phyloP scores from a whole-genome alignment of 2,888 invertebrate genomes.

The Teinopalpus imperialis region DNA sequence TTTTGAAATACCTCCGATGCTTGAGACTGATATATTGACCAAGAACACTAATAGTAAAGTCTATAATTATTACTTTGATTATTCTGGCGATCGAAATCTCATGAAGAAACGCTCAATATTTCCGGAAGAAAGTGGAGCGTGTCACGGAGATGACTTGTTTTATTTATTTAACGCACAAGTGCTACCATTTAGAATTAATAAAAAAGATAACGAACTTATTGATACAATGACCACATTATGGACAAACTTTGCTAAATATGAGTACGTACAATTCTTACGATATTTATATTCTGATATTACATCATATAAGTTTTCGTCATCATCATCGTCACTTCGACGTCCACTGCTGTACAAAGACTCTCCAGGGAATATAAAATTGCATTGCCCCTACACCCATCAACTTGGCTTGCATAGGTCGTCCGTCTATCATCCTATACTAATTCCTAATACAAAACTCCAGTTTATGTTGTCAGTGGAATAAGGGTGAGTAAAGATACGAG shows the following conservation, averaged over 20 bases:
- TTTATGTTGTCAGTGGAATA: too few species aligned
- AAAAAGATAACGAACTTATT: conserved; percentile 50
- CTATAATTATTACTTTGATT: conserved; percentile 64
- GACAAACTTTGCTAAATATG: conserved; percentile 71
- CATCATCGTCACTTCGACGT: too few species aligned
- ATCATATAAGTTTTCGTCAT: not conserved
- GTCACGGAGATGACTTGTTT: conserved; percentile 67
- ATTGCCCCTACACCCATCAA: too few species aligned
- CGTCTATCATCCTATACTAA: too few species aligned
- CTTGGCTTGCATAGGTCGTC: too few species aligned
- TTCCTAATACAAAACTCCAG: too few species aligned
- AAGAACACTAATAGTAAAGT: conserved; percentile 42
- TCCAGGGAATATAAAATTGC: too few species aligned
- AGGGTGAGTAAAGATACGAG: too few species aligned
- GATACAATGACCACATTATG: conserved; percentile 61
- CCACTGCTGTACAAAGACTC: too few species aligned
- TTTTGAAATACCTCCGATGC: conserved; percentile 60
- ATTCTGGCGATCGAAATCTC: conserved; percentile 59
- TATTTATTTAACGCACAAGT: conserved; percentile 58
- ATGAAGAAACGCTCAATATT: conserved; percentile 49
- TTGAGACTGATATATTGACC: conserved; percentile 51
- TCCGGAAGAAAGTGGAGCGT: conserved; percentile 49
- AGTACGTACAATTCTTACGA: conserved; percentile 42
- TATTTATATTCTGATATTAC: too few species aligned
- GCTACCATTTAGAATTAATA: conserved; percentile 50